Evolutionary conservation across 2,888 invertebrate genomes (phyloP), one percentile per base, ranked within the genome.

Genomic region (Acronicta leporina): DNA sequence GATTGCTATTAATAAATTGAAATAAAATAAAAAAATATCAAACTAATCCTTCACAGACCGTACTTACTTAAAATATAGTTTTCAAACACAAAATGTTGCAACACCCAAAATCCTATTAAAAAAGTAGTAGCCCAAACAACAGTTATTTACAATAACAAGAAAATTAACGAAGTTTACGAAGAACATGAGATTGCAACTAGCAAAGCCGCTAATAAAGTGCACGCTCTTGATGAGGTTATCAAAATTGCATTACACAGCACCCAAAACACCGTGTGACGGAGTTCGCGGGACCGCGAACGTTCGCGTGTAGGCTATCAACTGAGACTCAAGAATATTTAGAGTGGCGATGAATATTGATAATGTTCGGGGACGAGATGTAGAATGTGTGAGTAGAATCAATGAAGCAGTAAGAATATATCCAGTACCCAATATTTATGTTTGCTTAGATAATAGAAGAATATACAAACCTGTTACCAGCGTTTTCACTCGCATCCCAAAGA

Each of bases 201-300:
- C 59, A 67, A 73, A 71, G 74, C 63, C 56, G 64, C 75, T 79
- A 77, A 83, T 80, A 78, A 81, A 81, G 79, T 84, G 82, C 80
- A 82, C 75, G 68, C 59, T 76, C 54, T 73, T 81, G 82, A 85
- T 82, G 86, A 85, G 84, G 82, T 87, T 86, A 89, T 90, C 87
- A 90, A 90, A 86, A 86, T 89, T 91, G 88, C 90, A 91, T 88
- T 84, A 88, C 80, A 86, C 83, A 79, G 73, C 81, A 78, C 83
- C 82, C 79, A 79, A 78, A 85, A 83, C 80, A 78, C 82, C 80
- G 82, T 82, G 83, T 86, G 85, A 84, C 82, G 76, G 64, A 77
- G 81, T 85, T 85, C 86, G 81, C 84, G 84, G 63, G 74, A 82
- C 79, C 75, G 73, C 67, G 57, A 72, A 73, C 61, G 51, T 73